These are phyloP conservation scores for Chrysocyon brachyurus DNA, from an alignment of 2,797 vertebrate species.

Conservation along the genomic window DNA sequence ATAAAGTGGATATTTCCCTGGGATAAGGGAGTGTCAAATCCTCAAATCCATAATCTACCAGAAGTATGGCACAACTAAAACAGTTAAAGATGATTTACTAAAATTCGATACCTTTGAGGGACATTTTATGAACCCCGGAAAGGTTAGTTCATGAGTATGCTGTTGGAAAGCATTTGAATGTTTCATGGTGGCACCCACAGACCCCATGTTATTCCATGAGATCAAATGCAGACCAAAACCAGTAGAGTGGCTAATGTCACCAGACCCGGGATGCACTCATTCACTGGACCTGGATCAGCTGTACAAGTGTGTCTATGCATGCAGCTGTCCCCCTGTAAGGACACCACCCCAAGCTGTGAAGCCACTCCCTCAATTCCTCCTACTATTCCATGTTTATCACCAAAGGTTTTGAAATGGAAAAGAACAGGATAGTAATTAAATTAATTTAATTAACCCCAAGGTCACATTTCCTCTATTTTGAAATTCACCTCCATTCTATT, in stretches of 20 bases:
- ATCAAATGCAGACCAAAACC: neutral
- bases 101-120: neutral
- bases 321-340: neutral
- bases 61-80: neutral
- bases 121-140: neutral
- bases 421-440: neutral
- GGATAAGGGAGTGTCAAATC: neutral
- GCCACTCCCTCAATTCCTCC: neutral
- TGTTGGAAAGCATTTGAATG: no score
- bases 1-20: neutral
- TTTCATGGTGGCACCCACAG: fast-evolving
- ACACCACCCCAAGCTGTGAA: neutral
- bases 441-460: neutral
- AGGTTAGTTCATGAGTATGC: neutral
- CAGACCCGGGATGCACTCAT: neutral
- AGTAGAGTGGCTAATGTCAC: neutral
- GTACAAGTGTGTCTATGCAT: neutral
- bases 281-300: neutral
- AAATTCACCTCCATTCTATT: neutral
- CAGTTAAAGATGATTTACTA: neutral
- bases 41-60: neutral
- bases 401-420: neutral
- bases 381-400: neutral
- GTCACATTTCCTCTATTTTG: neutral
- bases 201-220: no score